Evolutionary conservation across 2,888 invertebrate genomes (phyloP), one percentile per base, ranked within the genome.

Genomic region (Thalpophila matura): DNA sequence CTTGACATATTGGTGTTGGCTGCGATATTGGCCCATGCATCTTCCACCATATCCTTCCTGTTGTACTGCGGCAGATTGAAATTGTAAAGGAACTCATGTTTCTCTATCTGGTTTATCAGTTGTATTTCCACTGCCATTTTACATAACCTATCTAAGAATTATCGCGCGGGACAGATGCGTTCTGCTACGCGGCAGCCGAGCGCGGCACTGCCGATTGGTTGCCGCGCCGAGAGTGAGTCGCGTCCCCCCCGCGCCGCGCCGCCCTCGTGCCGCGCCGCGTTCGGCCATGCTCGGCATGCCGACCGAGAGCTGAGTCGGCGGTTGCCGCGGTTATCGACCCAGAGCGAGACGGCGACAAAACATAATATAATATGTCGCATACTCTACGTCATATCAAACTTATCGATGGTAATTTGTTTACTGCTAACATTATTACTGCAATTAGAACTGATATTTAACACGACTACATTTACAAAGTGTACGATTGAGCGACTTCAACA

Each of bases 1-100:
- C 85, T 77, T 64, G 83, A 65, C 53, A 86, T 68, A 45, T 81
- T 77, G 20, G 74, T 78, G 33, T 67, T 81, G 3, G 56, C 59
- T 20, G 86, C 80, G 31, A 86, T 80, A 33, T 69, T 76, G 3
- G 66, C 50, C 86, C 86, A 86, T 20, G 83, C 84, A 20, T 83
- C 83, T 9, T 86, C 86, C 0, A 78, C 70, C 40, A 83, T 59
- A 46, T 86, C 86, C 55, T 86, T 86, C 12, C 84, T 77, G 54
- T 83, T 86, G 47, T 86, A 86, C 35, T 84, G 85, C 3, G 83
- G 84, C 33, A 85, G 26, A 46, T 71, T 74, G 43, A 67, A 81
- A 53, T 86, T 86, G 55, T 86, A 86, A 7, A 86, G 68, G 40
- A 81, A 82, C 47, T 80, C 83, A 45, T 77, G 70, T 58, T 84